Evolutionary conservation across 1,140 invertebrate species (phyloP).

Genomic region (Myzus persicae): DNA sequence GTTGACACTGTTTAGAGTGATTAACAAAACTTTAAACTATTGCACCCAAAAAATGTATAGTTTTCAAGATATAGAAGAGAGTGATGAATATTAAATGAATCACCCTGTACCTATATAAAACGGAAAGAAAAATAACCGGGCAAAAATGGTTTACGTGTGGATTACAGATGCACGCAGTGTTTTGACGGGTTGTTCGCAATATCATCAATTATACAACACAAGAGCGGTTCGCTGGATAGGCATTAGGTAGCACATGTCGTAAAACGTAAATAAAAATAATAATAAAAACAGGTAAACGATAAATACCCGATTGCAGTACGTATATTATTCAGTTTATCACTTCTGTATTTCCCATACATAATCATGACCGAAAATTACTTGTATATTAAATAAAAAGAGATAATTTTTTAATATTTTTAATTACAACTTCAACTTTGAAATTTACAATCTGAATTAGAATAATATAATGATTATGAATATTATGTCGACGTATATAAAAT

Average conservation of each 20-base stretch:
- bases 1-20: too few relatives aligned
- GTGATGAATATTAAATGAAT: background rate
- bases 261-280: conserved; percentile 21
- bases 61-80: background rate
- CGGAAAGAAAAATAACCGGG: background rate
- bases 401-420: background rate
- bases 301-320: background rate
- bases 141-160: background rate
- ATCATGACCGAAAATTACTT: background rate
- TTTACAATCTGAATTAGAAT: background rate
- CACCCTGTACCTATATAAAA: background rate
- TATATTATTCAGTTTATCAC: background rate
- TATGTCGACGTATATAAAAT: background rate
- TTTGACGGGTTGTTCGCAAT: background rate
- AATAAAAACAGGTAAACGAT: background rate
- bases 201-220: background rate
- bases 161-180: background rate
- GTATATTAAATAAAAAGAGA: background rate
- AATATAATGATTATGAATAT: background rate
- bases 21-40: too few relatives aligned
- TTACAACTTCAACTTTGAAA: background rate
- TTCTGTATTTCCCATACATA: background rate
- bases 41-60: too few relatives aligned
- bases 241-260: background rate
- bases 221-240: background rate